Evolutionary conservation across 2,113 vertebrate genomes (phyloP), one percentile per base, ranked within the genome.

Genomic region (Gambusia affinis): DNA sequence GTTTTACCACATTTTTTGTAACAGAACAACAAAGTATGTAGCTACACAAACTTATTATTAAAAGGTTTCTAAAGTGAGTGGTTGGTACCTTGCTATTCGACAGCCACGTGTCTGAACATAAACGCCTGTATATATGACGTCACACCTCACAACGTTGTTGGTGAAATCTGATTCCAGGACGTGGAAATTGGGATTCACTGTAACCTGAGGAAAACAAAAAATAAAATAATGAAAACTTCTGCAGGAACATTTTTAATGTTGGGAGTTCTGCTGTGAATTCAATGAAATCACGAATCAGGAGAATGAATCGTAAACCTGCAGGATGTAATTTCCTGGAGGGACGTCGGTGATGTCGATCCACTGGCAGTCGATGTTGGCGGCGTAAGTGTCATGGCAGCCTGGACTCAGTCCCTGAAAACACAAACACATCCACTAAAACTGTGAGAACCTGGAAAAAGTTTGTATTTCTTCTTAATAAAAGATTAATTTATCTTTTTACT

Each of bases 291-390:
- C 60, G 4, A 15, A 7, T 4, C 5, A 60, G 10, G 0, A 0
- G 5, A 68, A n/a, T 22, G 11, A 71, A 71, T 70, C 2, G 12
- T 12, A 63, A 65, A 95, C 95, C 95, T 95, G 95, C 4, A 96
- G 86, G 42, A 95, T 85, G 51, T 96, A 96, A 68, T 92, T 95
- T 72, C 95, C 95, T 4, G 95, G 95, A 51, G 84, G 89, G 0
- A 96, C 95, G n/a, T 96, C 95, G 0, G 95, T 96, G 85, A 96
- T 96, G 90, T 96, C 95, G 11, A 96, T 95, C 95, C 95, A 96
- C 85, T 96, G 95, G 83, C 95, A 96, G 87, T 96, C 95, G 28
- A 96, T 96, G 83, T 96, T 95, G 70, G 96, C 96, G 33, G 95
- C 94, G 35, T 96, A 96, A 4, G 93, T 88, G 69, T 96, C 96